phyloP scores from a whole-genome alignment of 2,888 invertebrate genomes.

The Coleophora flavipennella region DNA sequence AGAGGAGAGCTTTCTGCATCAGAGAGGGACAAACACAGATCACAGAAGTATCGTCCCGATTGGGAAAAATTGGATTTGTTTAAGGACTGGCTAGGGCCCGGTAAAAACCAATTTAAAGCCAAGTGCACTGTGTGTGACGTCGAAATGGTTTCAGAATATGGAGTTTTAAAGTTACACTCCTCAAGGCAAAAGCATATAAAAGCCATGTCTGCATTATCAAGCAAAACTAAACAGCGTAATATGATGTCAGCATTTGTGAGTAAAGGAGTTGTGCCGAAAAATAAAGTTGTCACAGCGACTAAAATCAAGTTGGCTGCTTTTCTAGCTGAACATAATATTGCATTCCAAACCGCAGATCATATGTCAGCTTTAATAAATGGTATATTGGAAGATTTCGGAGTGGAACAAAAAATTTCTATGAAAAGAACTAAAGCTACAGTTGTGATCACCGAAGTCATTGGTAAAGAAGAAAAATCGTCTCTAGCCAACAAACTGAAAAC shows the following conservation, averaged over 20 bases:
- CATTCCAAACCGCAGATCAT: conserved; percentile 1
- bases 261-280: conserved; percentile 1
- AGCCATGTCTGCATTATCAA: conserved; percentile 5
- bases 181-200: conserved; percentile 7
- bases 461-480: conserved; percentile 1
- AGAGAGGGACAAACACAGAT: neutral
- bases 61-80: conserved; percentile 2
- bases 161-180: neutral
- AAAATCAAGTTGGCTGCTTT: conserved; percentile 2
- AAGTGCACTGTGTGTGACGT: conserved; percentile 1
- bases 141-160: conserved; percentile 5
- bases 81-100: conserved; percentile 1
- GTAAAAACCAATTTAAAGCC: conserved; percentile 2
- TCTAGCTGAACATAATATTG: conserved; percentile 4
- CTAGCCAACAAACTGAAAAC: conserved; percentile 1
- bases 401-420: conserved; percentile 3
- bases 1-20: neutral
- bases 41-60: conserved; percentile 1
- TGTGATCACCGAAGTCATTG: conserved; percentile 1
- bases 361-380: neutral
- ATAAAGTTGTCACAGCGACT: conserved; percentile 1
- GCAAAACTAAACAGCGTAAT: conserved; percentile 6
- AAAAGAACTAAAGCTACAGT: conserved; percentile 4
- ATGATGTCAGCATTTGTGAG: conserved; percentile 3
- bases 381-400: neutral